Evolutionary conservation across 2,888 invertebrate species (phyloP).

Genomic region (Falcaria lacertinaria): DNA sequence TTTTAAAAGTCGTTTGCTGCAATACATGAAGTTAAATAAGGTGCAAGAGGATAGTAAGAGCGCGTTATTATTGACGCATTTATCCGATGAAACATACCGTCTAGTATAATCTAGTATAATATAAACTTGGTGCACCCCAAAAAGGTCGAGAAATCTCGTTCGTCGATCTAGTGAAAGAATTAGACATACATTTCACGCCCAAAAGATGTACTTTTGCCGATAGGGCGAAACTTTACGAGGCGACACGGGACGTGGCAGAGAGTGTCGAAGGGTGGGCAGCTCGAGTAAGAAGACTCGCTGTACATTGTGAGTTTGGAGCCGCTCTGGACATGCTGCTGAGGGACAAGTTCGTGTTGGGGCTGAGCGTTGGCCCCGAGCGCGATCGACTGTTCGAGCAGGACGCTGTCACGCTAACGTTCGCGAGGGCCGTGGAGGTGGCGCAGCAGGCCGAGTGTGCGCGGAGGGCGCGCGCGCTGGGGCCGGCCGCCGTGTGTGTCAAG

Average conservation of each 20-base stretch:
- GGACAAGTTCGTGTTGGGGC: conserved; percentile 15
- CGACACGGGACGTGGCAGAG: conserved; percentile 8
- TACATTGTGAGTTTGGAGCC: conserved; percentile 12
- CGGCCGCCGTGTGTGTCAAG: not conserved
- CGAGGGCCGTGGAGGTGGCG: conserved; percentile 10
- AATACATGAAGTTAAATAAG: not conserved
- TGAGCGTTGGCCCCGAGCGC: conserved; percentile 10
- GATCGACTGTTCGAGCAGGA: conserved; percentile 12
- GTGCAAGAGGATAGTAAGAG: not conserved
- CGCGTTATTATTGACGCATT: conserved; percentile 4
- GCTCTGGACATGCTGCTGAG: conserved; percentile 8
- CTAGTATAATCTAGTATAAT: no score
- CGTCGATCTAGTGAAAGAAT: not conserved
- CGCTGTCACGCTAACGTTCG: conserved; percentile 6
- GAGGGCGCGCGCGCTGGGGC: not conserved
- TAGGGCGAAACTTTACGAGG: conserved; percentile 16
- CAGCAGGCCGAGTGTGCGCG: conserved; percentile 9
- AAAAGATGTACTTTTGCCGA: conserved; percentile 4
- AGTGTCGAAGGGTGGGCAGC: conserved; percentile 17
- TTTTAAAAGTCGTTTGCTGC: conserved; percentile 1
- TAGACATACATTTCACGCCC: conserved; percentile 9
- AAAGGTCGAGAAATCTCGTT: not conserved
- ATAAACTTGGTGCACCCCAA: no score
- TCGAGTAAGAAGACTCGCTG: conserved; percentile 13
- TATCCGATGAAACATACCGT: conserved; percentile 16